A percentile compares a stretch with the other conserved stretches of the same genome.
Conservation (phyloP, 2,888 invertebrate species). For the Strigamia maritima region DNA sequence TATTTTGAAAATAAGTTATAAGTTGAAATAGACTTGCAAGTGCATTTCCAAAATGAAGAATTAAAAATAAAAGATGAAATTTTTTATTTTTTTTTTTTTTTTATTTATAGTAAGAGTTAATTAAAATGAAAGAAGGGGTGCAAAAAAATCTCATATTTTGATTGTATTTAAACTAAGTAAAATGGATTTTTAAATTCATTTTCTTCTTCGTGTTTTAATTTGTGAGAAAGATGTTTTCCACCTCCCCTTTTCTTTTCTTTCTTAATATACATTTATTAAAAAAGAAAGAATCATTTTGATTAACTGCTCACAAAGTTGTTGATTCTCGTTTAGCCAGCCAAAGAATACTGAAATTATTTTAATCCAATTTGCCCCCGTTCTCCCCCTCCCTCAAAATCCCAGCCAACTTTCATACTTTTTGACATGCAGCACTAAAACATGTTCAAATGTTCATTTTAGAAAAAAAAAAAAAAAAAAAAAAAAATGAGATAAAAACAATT, state of each 20-base stretch:
- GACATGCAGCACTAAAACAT: background rate
- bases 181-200: conserved; percentile 24
- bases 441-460: background rate
- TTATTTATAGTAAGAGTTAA: background rate
- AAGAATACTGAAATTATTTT: conserved; percentile 24
- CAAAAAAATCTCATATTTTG: background rate
- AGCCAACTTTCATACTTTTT: background rate
- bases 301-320: conserved; percentile 30
- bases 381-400: background rate
- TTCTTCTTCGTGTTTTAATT: conserved; percentile 24
- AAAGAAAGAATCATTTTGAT: conserved; percentile 1
- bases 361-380: background rate
- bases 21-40: background rate
- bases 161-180: conserved; percentile 26
- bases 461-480: background rate
- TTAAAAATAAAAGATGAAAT: background rate
- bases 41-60: background rate
- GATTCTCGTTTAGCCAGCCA: conserved; percentile 24
- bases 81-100: background rate
- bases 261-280: background rate
- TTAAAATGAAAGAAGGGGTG: background rate
- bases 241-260: background rate
- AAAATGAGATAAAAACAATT: background rate
- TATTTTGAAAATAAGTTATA: background rate
- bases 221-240: conserved; percentile 12